Base-by-base conservation (phyloP, 2,888 invertebrate species). In the Trypoxylon attenuatum region DNA sequence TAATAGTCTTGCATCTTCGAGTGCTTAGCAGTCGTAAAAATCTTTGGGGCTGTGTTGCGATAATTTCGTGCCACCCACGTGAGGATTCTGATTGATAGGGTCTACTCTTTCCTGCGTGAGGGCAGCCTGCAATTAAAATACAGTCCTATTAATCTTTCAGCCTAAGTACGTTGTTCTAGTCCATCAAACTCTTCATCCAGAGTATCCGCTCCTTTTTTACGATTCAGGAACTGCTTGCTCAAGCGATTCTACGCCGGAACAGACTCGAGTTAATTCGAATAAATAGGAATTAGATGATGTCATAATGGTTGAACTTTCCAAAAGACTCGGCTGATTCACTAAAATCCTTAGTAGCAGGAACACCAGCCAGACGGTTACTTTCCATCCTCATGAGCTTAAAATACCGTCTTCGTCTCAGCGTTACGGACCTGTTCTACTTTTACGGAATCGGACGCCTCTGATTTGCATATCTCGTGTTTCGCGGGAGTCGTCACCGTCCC, bases 21-120 rank as follows among this genome's bases (percentile, higher is more conserved):
- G 19, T 13, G 41, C 27, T 41, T 47, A 47, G 27, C 13, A 25
- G 10, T 19, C 41, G 13, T 39, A 25, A 16, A 55, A 41, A 41
- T n/a, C 19, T n/a, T n/a, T 23, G 23, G 10, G 16, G 25, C 21
- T 41, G n/a, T n/a, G 16, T 38, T 55, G 23, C 27, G 18, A 18
- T 55, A 47, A 55, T 55, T 55, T 27, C 47, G 21, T 41, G 25
- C 27, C 55, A 41, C 55, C 55, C 41, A 55, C 55, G 39, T 18
- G 19, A 10, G 16, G 16, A 5, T 55, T 25, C 19, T 47, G 41
- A 55, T 27, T 38, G 55, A 25, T 55, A 16, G 10, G 18, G 18
- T 33, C 21, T 15, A 22, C 13, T 49, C 19, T 38, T 13, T 13
- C 29, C n/a, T n/a, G n/a, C n/a, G n/a, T n/a, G n/a, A n/a, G n/a